Base-by-base conservation (phyloP, 2,113 vertebrate species). In the Polypterus bichir region DNA sequence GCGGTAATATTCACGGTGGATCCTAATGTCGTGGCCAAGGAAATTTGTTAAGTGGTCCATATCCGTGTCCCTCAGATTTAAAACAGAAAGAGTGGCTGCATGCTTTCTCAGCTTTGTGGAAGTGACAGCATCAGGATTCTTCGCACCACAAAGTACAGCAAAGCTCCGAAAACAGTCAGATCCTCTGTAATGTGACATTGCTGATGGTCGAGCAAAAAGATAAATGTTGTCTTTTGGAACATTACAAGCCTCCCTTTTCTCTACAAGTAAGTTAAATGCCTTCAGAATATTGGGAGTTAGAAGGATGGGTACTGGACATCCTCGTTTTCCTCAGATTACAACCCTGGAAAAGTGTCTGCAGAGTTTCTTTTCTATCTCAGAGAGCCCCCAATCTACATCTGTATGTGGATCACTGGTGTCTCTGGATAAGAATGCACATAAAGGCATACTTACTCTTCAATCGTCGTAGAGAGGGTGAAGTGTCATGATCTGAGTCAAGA, bases 261-360 rank as follows among this genome's bases (percentile, higher is more conserved):
- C 56, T 5, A 69, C 49, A 6, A 77, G 70, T 9, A 76, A 56
- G 46, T 77, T 65, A 56, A 73, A 45, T 1, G 69, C 44, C 3
- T 58, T 27, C 0, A 67, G 62, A 71, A 77, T 71, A 58, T 46
- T 45, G 49, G 68, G 75, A 1, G 73, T 77, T 47, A 75, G 49
- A 6, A 75, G 51, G 1, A 72, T 65, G 5, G 69, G 64, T 7
- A 74, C 62, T 3, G 63, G 61, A n/a, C 71, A 56, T 9, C 64
- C 64, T 27, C 65, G 60, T 45, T 73, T 71, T 4, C 70, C 71
- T 57, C 65, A 59, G 47, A 68, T 71, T 9, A 65, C 63, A 7
- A 74, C 49, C 9, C 71, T 68, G 1, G 58, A 51, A 52, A 73
- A 77, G 6, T 74, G 62, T 2, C 65, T 47, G 10, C 72, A 77